phyloP scores from a whole-genome alignment of 2,113 vertebrate genomes.

The Sapayoa aenigma region DNA sequence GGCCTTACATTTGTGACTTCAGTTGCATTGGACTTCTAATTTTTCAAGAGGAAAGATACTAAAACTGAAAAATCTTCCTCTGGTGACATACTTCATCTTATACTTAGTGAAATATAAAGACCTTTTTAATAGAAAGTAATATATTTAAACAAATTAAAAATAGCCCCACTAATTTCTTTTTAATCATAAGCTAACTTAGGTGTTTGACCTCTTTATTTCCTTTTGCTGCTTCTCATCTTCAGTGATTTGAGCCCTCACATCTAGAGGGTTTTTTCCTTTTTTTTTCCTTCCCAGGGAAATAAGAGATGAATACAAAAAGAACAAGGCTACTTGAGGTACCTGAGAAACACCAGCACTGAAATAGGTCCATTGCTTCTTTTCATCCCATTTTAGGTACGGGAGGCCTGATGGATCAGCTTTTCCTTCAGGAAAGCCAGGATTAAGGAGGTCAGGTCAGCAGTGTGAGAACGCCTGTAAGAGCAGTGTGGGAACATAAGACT shows the following conservation, averaged over 20 bases:
- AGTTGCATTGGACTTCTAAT: not conserved
- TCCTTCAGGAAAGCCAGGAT: conserved; percentile 57
- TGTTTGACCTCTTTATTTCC: conserved; percentile 59
- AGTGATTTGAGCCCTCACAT: not conserved
- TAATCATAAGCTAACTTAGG: conserved; percentile 62
- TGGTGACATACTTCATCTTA: conserved; percentile 55
- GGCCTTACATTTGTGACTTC: not conserved
- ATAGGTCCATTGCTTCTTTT: not conserved
- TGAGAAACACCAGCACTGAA: conserved; percentile 1
- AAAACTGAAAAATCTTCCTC: conserved; percentile 26
- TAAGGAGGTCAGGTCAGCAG: conserved; percentile 48
- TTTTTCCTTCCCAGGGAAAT: conserved; percentile 14
- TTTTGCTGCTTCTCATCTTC: conserved; percentile 34
- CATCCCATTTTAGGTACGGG: conserved; percentile 9
- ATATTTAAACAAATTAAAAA: conserved; percentile 66
- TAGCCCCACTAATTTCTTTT: conserved; percentile 64
- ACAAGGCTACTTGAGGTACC: not conserved
- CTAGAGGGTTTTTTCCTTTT: not conserved
- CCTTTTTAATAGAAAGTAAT: conserved; percentile 57
- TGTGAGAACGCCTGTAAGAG: conserved; percentile 13
- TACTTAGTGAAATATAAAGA: conserved; percentile 40
- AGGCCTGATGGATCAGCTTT: conserved; percentile 25
- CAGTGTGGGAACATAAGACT: conserved; percentile 30
- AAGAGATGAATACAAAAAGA: not conserved
- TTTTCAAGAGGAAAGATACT: not conserved